Evolutionary conservation across 1,140 invertebrate genomes (phyloP), one percentile per base, ranked within the genome.

Genomic region (Sipha flava): DNA sequence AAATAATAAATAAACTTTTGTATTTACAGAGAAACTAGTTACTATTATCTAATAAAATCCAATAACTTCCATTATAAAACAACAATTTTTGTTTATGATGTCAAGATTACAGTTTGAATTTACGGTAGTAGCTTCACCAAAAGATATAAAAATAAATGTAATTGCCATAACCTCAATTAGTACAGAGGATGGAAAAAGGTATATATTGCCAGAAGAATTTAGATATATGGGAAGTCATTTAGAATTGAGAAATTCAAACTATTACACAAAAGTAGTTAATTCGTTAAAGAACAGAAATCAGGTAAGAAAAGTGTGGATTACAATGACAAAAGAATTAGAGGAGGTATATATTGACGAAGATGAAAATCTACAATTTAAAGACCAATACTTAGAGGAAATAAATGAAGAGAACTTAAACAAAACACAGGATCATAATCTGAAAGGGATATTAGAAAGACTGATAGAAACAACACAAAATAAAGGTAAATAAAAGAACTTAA

Each of bases 71-170:
- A n/a, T 18, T 18, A 52, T 52, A 66, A 40, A 66, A 66, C 31
- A 66, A 66, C 62, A 66, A 66, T 37, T 66, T n/a, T 66, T 66
- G 62, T 66, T 66, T 66, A 66, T 66, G 37, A 64, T 37, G 59
- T 66, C 62, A 3, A 66, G 40, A 37, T 40, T 66, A 37, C 62
- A 66, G 14, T 66, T 66, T 40, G 62, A 66, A 66, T 66, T 66
- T 43, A 43, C 16, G 10, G 34, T 66, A 26, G 62, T 66, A 5
- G 12, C 34, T 43, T 66, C 62, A 66, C 62, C 62, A 40, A 66
- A 66, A 43, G 62, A 66, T 23, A 37, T 37, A 4, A 40, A 66
- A 66, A 43, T n/a, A 43, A 64, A 66, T 43, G 37, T 66, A 73
- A 37, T 31, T 52, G 70, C 45, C 70, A 73, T 49, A 73, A 73